A percentile compares a stretch with the other conserved stretches of the same genome.
phyloP scores from a whole-genome alignment of 2,797 vertebrate genomes.

The Holocentrus rufus region DNA sequence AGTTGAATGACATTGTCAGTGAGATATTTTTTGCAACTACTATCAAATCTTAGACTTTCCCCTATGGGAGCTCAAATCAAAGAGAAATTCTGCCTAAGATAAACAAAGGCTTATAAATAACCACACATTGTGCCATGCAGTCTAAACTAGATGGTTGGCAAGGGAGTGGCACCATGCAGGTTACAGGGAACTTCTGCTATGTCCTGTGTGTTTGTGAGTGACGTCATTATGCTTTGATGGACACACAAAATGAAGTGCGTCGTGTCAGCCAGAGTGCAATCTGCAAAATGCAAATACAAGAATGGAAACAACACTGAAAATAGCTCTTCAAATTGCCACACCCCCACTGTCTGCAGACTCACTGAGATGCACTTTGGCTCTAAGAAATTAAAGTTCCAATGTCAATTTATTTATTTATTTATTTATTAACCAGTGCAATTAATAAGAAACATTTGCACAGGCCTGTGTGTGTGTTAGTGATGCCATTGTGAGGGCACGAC shows the following conservation, averaged over 20 bases:
- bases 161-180: slow-evolving; percentile 38
- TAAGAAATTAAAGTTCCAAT: too few species aligned
- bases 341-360: too few species aligned
- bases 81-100: slow-evolving; percentile 7
- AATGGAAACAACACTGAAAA: too few species aligned
- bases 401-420: too few species aligned
- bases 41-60: neutral
- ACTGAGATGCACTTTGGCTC: too few species aligned
- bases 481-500: neutral
- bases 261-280: neutral
- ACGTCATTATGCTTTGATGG: neutral
- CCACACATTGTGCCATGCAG: slow-evolving; percentile 7
- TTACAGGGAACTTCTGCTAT: slow-evolving; percentile 38
- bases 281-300: too few species aligned
- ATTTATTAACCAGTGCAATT: too few species aligned
- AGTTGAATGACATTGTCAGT: slow-evolving; percentile 11
- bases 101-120: slow-evolving; percentile 15
- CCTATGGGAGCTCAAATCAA: neutral
- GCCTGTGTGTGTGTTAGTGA: neutral
- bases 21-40: neutral
- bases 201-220: slow-evolving; percentile 30
- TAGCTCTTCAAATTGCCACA: too few species aligned
- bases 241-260: slow-evolving; percentile 1
- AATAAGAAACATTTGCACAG: too few species aligned
- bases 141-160: slow-evolving; percentile 29